Percentiles rank a stretch among this genome's conserved stretches.
Conservation (phyloP, 2,113 vertebrate genomes). For the Cavia aperea region DNA sequence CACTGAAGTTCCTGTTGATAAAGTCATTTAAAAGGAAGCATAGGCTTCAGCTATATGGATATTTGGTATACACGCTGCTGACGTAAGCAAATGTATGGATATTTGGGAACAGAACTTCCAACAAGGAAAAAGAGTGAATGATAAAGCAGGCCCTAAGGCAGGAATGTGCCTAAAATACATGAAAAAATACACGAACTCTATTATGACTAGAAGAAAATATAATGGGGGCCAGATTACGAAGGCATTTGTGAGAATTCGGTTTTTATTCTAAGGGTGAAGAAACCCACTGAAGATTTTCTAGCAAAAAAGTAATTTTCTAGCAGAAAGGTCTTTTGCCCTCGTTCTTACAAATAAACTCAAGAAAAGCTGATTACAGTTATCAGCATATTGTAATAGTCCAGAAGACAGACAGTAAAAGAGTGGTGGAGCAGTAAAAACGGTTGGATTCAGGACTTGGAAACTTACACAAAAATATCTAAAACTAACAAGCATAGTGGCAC, state of each 20-base stretch:
- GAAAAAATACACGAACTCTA: background rate
- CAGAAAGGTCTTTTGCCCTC: background rate
- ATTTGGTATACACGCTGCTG: background rate
- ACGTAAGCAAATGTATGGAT: background rate
- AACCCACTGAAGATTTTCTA: background rate
- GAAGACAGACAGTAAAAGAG: constrained; percentile 1
- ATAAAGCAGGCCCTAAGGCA: background rate
- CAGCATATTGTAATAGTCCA: background rate
- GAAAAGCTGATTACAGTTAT: background rate
- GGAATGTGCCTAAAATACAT: background rate
- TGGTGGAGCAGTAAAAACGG: background rate
- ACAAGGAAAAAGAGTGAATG: background rate
- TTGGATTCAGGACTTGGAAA: constrained; percentile 2
- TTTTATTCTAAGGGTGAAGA: background rate
- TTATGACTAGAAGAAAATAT: background rate
- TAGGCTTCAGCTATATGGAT: background rate
- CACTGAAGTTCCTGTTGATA: constrained; percentile 13
- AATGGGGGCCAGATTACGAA: background rate
- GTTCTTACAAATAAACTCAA: background rate
- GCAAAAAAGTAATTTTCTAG: background rate
- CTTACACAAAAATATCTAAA: background rate
- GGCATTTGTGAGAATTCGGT: background rate
- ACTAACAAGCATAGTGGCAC: background rate
- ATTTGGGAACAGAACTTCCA: background rate
- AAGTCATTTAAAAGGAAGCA: constrained; percentile 10